A percentile compares a stretch with the other conserved stretches of the same genome.
These are phyloP conservation scores for Onthophagus taurus DNA, from an alignment of 1,140 invertebrate species.

Conservation along the genomic window DNA sequence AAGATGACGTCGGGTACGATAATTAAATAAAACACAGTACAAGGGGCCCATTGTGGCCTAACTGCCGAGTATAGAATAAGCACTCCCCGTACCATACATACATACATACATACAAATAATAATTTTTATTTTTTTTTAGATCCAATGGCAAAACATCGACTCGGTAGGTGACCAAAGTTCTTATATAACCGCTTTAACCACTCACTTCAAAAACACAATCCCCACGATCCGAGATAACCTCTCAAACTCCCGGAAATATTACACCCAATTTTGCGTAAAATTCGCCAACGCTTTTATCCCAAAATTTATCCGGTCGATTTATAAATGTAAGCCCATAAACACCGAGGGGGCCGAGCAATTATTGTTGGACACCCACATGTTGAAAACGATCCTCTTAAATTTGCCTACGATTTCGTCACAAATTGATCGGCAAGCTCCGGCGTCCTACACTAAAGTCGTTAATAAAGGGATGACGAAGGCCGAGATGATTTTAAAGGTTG, in stretches of 20 bases:
- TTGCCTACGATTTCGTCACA: conserved; percentile 87
- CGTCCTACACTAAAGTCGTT: conserved; percentile 79
- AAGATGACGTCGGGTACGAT: too few species aligned
- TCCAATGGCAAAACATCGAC: conserved; percentile 86
- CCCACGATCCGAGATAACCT: conserved; percentile 86
- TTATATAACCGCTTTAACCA: conserved; percentile 85
- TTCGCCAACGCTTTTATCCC: conserved; percentile 93
- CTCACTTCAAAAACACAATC: conserved; percentile 80
- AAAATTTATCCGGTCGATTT: conserved; percentile 88
- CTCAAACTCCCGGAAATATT: conserved; percentile 93
- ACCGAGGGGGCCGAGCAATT: conserved; percentile 93
- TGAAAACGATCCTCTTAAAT: conserved; percentile 93
- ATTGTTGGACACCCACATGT: conserved; percentile 92
- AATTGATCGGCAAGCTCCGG: conserved; percentile 76
- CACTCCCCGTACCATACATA: too few species aligned
- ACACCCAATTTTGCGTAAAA: conserved; percentile 95
- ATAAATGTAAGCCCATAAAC: conserved; percentile 89
- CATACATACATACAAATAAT: too few species aligned
- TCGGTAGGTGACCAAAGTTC: conserved; percentile 94
- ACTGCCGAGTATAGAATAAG: too few species aligned
- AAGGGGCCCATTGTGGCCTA: too few species aligned
- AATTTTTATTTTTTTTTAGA: conserved; percentile 46
- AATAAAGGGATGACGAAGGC: conserved; percentile 96
- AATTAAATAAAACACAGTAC: too few species aligned
- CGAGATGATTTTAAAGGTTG: conserved; percentile 96